Percentiles rank a stretch among this genome's conserved stretches.
phyloP scores from a whole-genome alignment of 2,113 vertebrate genomes.

The Astur gentilis region DNA sequence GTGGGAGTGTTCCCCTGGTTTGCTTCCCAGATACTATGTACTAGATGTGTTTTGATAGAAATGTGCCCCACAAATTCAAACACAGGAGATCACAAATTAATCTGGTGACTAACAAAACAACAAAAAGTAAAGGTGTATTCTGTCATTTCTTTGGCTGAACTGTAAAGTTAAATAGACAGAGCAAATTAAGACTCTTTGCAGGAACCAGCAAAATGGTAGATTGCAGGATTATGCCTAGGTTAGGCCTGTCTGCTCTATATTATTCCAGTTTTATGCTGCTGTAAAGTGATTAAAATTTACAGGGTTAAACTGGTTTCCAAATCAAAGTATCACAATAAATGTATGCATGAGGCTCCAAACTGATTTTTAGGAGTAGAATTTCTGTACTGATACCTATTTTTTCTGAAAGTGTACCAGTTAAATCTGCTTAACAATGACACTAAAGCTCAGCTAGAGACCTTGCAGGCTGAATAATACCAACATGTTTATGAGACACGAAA shows the following conservation, averaged over 20 bases:
- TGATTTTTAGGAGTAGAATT: background rate
- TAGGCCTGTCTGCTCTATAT: background rate
- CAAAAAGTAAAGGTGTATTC: background rate
- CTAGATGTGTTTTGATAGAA: background rate
- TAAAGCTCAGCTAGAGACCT: background rate
- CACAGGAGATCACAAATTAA: background rate
- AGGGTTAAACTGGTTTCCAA: background rate
- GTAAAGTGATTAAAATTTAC: background rate
- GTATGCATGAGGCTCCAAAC: background rate
- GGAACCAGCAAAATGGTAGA: background rate
- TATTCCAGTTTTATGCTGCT: background rate
- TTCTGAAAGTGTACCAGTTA: background rate
- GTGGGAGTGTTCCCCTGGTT: background rate
- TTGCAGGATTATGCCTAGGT: background rate
- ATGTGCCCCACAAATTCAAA: background rate
- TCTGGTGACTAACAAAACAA: background rate
- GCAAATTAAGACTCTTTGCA: background rate
- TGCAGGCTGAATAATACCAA: background rate
- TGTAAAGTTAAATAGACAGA: background rate
- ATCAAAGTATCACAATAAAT: background rate
- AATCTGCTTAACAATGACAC: background rate
- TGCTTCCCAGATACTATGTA: background rate
- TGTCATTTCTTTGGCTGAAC: background rate
- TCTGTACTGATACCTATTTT: background rate
- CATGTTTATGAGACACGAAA: background rate